Evolutionary conservation across 2,888 invertebrate species (phyloP).

Genomic region (Agonopterix alstromeriana): DNA sequence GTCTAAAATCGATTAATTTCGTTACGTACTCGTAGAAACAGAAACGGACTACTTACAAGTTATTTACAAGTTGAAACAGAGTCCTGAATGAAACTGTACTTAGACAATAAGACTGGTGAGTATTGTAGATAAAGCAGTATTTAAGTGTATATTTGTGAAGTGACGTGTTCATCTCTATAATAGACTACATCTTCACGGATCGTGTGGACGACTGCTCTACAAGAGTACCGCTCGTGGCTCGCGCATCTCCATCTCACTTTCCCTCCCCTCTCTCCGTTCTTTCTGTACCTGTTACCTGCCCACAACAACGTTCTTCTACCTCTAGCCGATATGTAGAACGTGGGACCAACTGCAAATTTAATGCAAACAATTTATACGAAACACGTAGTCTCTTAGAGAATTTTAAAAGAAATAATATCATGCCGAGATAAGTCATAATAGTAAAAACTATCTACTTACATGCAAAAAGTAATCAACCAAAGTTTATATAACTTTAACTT

Average conservation of each 20-base stretch:
- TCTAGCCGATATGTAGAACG: neutral
- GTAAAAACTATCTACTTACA: too few species aligned
- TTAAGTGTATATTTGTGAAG: neutral
- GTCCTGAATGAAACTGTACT: too few species aligned
- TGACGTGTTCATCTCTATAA: neutral
- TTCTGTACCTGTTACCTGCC: constrained; percentile 16
- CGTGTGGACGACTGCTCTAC: neutral
- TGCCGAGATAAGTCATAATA: too few species aligned
- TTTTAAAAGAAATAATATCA: too few species aligned
- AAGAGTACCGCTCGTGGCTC: neutral
- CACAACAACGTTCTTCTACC: constrained; percentile 17
- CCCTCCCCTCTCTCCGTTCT: constrained; percentile 11
- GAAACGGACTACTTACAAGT: too few species aligned
- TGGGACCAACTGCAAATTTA: neutral
- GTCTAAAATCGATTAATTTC: too few species aligned
- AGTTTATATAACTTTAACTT: too few species aligned
- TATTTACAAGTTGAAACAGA: too few species aligned
- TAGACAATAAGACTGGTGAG: too few species aligned
- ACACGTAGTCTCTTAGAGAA: neutral
- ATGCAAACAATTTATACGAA: neutral
- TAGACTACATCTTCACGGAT: neutral
- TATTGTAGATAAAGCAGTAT: neutral
- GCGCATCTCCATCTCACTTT: neutral
- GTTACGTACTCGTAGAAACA: too few species aligned
- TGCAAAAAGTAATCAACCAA: too few species aligned